Percentiles rank a stretch among this genome's conserved stretches.
Conservation (phyloP, 2,888 invertebrate genomes). For the Brachynemurus nebulosus region DNA sequence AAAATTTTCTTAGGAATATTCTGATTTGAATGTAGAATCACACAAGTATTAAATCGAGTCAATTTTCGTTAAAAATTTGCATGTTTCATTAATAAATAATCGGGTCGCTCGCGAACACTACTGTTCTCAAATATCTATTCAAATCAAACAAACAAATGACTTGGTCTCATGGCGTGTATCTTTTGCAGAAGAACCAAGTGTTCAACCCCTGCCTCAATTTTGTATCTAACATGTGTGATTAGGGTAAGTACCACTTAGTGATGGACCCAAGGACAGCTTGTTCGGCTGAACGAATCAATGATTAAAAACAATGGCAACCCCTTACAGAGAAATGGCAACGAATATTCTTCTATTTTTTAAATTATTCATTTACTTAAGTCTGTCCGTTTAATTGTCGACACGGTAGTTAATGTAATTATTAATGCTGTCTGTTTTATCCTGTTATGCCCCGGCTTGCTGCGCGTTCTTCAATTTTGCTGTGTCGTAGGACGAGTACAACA, state of each 20-base stretch:
- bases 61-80: no score
- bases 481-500: constrained; percentile 34
- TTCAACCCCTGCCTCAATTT: constrained; percentile 8
- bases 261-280: background rate
- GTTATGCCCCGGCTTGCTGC: constrained; percentile 21
- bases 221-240: constrained; percentile 8
- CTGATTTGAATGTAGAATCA: no score
- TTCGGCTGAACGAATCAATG: background rate
- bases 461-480: constrained; percentile 32
- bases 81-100: no score
- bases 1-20: no score
- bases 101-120: no score
- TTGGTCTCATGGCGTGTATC: constrained; percentile 61
- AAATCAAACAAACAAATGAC: no score
- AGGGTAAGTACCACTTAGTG: constrained; percentile 39
- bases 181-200: constrained; percentile 49
- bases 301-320: no score
- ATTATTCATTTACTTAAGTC: background rate
- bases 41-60: no score
- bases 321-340: background rate
- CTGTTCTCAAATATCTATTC: no score
- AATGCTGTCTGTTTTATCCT: constrained; percentile 31
- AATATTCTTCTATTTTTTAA: background rate
- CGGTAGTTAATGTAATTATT: constrained; percentile 21
- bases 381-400: background rate